Conservation (phyloP, 2,888 invertebrate species). For the Galeopsomyia nigrocyanea region DNA sequence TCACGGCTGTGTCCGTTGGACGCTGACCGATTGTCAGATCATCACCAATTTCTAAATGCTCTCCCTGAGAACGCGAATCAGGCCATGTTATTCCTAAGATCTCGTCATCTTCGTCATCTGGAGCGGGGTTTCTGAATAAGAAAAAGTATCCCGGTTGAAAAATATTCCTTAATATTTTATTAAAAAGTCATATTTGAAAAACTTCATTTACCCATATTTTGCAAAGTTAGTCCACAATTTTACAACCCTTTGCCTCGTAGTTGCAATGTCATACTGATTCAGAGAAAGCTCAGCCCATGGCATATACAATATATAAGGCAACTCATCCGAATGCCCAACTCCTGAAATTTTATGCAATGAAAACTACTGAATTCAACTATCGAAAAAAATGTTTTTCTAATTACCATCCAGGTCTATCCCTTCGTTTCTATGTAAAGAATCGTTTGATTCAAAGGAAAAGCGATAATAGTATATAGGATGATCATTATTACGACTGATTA, state of each 20-base stretch:
- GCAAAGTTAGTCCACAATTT: slow-evolving; percentile 32
- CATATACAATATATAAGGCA: slow-evolving; percentile 21
- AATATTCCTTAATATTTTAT: not conserved
- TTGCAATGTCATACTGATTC: not conserved
- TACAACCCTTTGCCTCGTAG: not conserved
- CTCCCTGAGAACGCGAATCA: slow-evolving; percentile 43
- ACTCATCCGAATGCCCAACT: slow-evolving; percentile 29
- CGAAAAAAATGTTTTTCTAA: not conserved
- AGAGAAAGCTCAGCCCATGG: not conserved
- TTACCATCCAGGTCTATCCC: not conserved
- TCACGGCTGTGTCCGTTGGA: slow-evolving; percentile 16
- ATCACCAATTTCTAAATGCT: slow-evolving; percentile 46
- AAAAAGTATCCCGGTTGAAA: not conserved
- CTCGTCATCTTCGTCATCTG: slow-evolving; percentile 27
- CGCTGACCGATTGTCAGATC: slow-evolving; percentile 30
- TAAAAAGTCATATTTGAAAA: too few species aligned
- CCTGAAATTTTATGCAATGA: slow-evolving; percentile 5
- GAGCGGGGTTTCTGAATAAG: slow-evolving; percentile 50
- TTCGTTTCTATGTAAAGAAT: too few species aligned
- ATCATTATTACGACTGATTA: not conserved
- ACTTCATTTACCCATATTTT: slow-evolving; percentile 30
- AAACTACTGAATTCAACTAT: too few species aligned
- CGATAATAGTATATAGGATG: slow-evolving; percentile 35
- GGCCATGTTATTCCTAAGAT: slow-evolving; percentile 47
- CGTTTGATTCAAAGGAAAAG: slow-evolving; percentile 8